These are phyloP conservation scores for Pentalonia nigronervosa DNA, from an alignment of 1,140 invertebrate species.

Conservation along the genomic window DNA sequence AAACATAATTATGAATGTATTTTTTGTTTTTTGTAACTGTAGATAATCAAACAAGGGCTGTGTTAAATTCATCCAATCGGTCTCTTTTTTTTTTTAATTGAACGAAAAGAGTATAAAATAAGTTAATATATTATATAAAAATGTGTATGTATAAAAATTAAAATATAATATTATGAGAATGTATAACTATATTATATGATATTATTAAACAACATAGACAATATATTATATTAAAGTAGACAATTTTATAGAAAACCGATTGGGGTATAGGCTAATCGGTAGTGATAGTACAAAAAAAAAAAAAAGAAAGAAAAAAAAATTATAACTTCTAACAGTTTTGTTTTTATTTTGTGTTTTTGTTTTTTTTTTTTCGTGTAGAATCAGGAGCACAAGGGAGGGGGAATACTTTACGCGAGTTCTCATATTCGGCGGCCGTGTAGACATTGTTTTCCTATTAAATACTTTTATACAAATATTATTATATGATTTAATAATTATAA, in stretches of 20 bases:
- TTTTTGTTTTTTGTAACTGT: conserved; percentile 49
- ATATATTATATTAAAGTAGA: conserved; percentile 52
- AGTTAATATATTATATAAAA: neutral
- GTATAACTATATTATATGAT: neutral
- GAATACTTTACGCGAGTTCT: conserved; percentile 20
- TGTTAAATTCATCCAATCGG: conserved; percentile 58
- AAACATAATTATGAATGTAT: conserved; percentile 17
- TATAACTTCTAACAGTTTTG: conserved; percentile 4
- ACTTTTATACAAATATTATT: neutral
- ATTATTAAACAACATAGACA: conserved; percentile 54
- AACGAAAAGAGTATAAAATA: conserved; percentile 37
- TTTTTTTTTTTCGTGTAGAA: conserved; percentile 21
- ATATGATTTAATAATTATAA: neutral
- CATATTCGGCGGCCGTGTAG: neutral
- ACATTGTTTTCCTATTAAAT: conserved; percentile 31
- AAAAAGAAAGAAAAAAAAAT: neutral
- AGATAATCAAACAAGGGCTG: conserved; percentile 58
- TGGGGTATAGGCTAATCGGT: conserved; percentile 38
- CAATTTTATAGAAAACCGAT: conserved; percentile 48
- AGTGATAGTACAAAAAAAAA: conserved; percentile 56
- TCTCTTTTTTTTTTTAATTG: conserved; percentile 38
- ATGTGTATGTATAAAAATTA: conserved; percentile 14
- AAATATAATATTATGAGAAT: conserved; percentile 17
- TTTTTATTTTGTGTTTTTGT: conserved; percentile 10
- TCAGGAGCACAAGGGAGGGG: conserved; percentile 49